Base-by-base conservation (phyloP, 2,888 invertebrate genomes). In the Apodemia mormo region DNA sequence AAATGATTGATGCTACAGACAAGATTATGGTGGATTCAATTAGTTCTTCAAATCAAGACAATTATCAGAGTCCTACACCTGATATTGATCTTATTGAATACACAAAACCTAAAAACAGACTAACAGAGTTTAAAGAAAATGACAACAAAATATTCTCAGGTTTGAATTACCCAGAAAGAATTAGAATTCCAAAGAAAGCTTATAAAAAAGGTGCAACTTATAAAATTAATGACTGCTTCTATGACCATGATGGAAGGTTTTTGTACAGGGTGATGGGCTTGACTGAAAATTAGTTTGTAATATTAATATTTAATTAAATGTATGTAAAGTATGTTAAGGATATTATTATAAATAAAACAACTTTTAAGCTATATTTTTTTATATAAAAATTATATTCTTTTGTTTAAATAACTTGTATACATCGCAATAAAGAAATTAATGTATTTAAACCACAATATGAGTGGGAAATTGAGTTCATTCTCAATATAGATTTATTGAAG, bases 241-340 rank as follows among this genome's bases (percentile, higher is more conserved):
- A 97, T 86, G 96, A 97, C 81, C 94, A 95, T 82, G 96, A 97
- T 91, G 97, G 97, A 0, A 94, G 92, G 82, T 97, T 97, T 90
- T 90, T 97, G 70, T 97, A 97, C 82, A 94, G 96, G 80, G 96
- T 97, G 65, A 95, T 96, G 74, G 96, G 96, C 72, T 94, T 96
- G 94, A 86, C 84, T 67, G 79, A 77, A 71, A 80, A 78, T 75
- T 72, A 76, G 40, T 69, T 73, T 73, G 58, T 45, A 58, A 49
- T 76, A 70, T 58, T 10, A 43, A 54, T 52, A 14, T 49, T 49
- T 14, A 49, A 14, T 49, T 1, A 5, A 49, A 4, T 12, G 49
- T 14, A 49, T 49, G 45, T 45, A 37, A 5, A 37, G 37, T 37
- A 37, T 4, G 37, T 37, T 37, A 45, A 45, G 40, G 37, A 61